phyloP scores from a whole-genome alignment of 2,113 vertebrate species.

The Caranx melampygus region DNA sequence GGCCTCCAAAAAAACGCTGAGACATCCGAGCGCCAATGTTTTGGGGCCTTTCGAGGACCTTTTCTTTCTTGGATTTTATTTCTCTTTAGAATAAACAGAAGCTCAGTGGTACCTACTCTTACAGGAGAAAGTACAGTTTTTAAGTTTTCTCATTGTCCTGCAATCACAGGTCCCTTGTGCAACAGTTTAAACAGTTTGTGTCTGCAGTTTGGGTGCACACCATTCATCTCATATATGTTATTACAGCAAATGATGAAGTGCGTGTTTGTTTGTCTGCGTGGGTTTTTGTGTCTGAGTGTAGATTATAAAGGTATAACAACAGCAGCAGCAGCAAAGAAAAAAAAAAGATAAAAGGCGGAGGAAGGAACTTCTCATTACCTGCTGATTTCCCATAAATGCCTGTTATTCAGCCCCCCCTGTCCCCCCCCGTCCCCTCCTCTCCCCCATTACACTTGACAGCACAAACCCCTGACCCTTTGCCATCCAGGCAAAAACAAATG shows the following conservation, averaged over 20 bases:
- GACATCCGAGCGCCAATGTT: slow-evolving; percentile 63
- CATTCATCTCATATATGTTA: slow-evolving; percentile 39
- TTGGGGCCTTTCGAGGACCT: slow-evolving; percentile 49
- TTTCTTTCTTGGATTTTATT: slow-evolving; percentile 62
- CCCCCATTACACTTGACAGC: slow-evolving; percentile 49
- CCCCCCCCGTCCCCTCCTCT: neutral
- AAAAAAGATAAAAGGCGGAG: slow-evolving; percentile 29
- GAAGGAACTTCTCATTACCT: slow-evolving; percentile 62
- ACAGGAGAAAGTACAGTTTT: slow-evolving; percentile 51
- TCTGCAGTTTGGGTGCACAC: slow-evolving; percentile 23
- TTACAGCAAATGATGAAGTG: slow-evolving; percentile 47
- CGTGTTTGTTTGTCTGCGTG: slow-evolving; percentile 53
- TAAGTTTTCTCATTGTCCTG: slow-evolving; percentile 30
- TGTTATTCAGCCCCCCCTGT: slow-evolving; percentile 10
- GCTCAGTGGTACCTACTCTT: slow-evolving; percentile 52
- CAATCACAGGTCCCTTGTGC: slow-evolving; percentile 56
- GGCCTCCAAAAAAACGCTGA: slow-evolving; percentile 15
- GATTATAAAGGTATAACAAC: slow-evolving; percentile 34
- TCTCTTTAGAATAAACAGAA: slow-evolving; percentile 69
- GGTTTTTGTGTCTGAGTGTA: slow-evolving; percentile 42
- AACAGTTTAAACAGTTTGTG: slow-evolving; percentile 39
- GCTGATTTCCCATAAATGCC: slow-evolving; percentile 37
- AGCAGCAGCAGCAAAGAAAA: neutral
- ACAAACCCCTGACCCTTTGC: slow-evolving; percentile 43
- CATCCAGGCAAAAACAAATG: slow-evolving; percentile 65